Base-by-base conservation (phyloP, 2,888 invertebrate genomes). In the Masnerella sp. region DNA sequence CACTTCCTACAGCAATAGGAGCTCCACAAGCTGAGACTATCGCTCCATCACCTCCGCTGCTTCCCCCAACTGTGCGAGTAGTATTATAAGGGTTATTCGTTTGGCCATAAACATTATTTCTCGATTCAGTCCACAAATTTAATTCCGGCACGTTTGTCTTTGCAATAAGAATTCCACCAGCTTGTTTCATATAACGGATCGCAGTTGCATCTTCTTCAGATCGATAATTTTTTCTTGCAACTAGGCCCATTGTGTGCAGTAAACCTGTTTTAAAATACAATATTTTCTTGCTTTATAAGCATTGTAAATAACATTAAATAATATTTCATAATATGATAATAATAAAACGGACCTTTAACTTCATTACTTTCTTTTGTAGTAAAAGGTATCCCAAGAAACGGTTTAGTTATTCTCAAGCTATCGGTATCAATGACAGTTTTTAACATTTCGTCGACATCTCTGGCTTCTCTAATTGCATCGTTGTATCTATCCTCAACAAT, bases 141-240 rank as follows among this genome's bases (percentile, higher is more conserved):
- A 97, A 89, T 88, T 98, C 97, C 0, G 98, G 97, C 28, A 97
- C 92, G 86, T 98, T 99, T n/a, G 97, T 96, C 42, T 94, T 92
- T 1, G 94, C 96, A 18, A 98, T 88, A 0, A 96, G 91, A 68
- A 98, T 95, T 3, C 92, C 97, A 0, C 98, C 98, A 17, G 96
- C 94, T 14, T 90, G 89, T 79, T 92, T 92, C 88, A 97, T 85
- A 32, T 91, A 85, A 0, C 89, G 88, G 20, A 98, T 93, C 71
- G 93, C 91, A 20, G 93, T 93, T 0, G 98, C 96, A 89, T 98
- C 97, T 64, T 91, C 90, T 0, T 88, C 81, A 0, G 94, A 93
- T 9, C 91, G 90, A 36, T 89, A 84, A 74, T 91, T 89, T 69
- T 89, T 89, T 0, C 98, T 90, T 1, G 89, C 85, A 0, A 89